Evolutionary conservation across 2,888 invertebrate species (phyloP), one percentile per base, ranked within the genome.

Genomic region (Dryocosmus kuriphilus): DNA sequence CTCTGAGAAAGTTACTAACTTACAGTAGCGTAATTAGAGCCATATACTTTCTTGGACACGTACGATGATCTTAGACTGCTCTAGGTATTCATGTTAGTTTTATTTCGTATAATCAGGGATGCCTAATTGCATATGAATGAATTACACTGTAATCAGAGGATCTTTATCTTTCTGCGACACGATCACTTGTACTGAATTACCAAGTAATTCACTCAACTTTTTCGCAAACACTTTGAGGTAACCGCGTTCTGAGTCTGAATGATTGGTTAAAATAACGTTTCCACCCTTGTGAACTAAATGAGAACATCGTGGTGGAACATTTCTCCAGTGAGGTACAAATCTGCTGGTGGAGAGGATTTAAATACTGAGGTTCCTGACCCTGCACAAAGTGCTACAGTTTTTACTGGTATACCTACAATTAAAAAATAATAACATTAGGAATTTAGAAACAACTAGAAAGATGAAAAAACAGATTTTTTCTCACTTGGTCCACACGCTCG

Each of bases 241-340:
- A 7, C 98, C 98, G 80, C 98, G 93, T 91, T 99, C 99, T 0
- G 98, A 97, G 92, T 98, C 97, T 57, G 97, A 97, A 91, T 99
- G 98, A 91, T 98, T 98, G 82, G 97, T 97, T 24, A 98, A 92
- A 86, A 98, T 95, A 0, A 98, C 98, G 77, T 95, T 94, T 22
- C 94, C 94, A 38, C 96, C 96, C 76, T 93, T 94, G 86, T 97
- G 97, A 32, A 95, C 94, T 0, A 97, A 97, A 88, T 98, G 51
- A 99, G 93, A 1, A 98, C 92, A 83, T 98, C 98, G 89, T 99
- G 99, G 91, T 99, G 99, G 1, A 96, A 94, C 98, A 99, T 98
- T 93, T 99, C 99, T 11, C 95, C 97, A 22, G 98, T 98, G 51
- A 99, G 90, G 87, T 96, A 97, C 19, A 99, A 92, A 92, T 98